Base-by-base conservation (phyloP, 92 coral and sea anemone genomes). In the Muricea muricata region DNA sequence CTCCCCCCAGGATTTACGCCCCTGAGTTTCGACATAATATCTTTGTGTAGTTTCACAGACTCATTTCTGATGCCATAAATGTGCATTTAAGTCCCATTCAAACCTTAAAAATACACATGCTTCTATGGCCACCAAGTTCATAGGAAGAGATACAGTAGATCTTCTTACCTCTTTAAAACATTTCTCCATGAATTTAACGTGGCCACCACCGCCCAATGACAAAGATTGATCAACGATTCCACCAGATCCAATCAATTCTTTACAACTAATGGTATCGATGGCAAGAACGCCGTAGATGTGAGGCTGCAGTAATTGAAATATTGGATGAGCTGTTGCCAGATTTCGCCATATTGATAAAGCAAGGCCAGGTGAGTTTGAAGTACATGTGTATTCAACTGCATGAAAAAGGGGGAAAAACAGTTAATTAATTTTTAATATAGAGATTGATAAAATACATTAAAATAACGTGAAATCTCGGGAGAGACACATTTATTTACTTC, bases 281-380 rank as follows among this genome's bases (percentile, higher is more conserved):
- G 98, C 98, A 91, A 91, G 89, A 15, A 93, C 89, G n/a, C 93
- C 92, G 46, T 90, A 89, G 65, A 95, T 86, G 84, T 95, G 98
- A 79, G 94, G 93, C 68, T 93, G 94, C 26, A 95, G 87, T 4
- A 95, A 91, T 47, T 93, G 89, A 81, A 91, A 91, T 18, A 95
- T 86, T 46, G 98, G 98, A 67, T 95, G 98, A 83, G 89, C 48
- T 2, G 97, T 91, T 15, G 98, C 94, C 24, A 95, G 90, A 67
- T 89, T 85, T 5, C 98, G 78, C 98, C 98, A 93, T 8, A 95
- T 34, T 30, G 97, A 91, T 68, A 95, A 92, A 17, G 98, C 97
- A 71, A 95, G 88, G 92, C 32, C 35, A 95, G 87, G 86, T 95
- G 98, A 5, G 98, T 95, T 34, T 80, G 78, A 39, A 87, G 84